Percentiles rank a stretch among this genome's conserved stretches.
Conservation (phyloP, 2,113 vertebrate species). For the Pterocles gutturalis region DNA sequence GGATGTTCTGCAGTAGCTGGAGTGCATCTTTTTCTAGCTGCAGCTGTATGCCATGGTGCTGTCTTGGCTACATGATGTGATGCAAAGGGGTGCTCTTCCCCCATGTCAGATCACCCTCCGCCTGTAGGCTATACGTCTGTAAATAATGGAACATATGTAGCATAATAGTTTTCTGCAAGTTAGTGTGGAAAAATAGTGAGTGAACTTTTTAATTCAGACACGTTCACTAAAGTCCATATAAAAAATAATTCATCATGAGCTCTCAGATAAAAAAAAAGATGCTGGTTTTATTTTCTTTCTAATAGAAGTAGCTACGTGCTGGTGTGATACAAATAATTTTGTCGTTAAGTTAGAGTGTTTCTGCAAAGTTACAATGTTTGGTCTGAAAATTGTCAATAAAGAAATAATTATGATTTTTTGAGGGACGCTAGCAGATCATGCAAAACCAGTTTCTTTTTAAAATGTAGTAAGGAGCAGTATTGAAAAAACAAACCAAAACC, state of each 20-base stretch:
- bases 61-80: neutral
- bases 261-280: neutral
- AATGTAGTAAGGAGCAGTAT: neutral
- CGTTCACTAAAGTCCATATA: neutral
- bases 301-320: neutral
- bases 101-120: neutral
- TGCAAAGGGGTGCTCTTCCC: neutral
- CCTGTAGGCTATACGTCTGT: neutral
- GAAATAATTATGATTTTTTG: accelerated
- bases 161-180: neutral
- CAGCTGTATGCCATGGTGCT: neutral
- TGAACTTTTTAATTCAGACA: neutral
- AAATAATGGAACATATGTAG: neutral
- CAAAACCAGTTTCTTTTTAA: neutral
- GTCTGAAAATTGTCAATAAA: neutral
- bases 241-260: neutral
- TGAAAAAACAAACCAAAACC: neutral
- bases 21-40: neutral
- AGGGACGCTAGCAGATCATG: neutral
- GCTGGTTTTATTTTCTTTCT: neutral
- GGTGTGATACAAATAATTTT: neutral
- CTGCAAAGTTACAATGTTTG: neutral
- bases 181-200: neutral
- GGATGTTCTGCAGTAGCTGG: neutral
- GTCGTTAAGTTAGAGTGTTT: neutral